Percentiles rank a stretch among this genome's conserved stretches.
Conservation (phyloP, 1,140 invertebrate genomes). For the Drosophila auraria region DNA sequence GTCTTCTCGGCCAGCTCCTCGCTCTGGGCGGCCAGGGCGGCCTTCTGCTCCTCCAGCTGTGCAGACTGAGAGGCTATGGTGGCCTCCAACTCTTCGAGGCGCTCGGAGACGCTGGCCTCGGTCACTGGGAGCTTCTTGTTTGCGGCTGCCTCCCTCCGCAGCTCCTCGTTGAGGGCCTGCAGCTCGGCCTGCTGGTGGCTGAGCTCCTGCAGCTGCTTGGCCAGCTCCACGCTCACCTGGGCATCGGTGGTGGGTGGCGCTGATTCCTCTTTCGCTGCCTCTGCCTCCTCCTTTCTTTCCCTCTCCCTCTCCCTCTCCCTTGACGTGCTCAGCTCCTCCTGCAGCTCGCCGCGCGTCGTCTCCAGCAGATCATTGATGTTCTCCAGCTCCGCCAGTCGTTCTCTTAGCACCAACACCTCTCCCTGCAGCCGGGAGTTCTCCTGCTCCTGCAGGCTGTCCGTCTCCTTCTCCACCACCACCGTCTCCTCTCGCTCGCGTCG, state of each 20-base stretch:
- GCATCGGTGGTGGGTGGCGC: constrained; percentile 49
- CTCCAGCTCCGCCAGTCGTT: constrained; percentile 55
- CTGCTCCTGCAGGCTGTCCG: constrained; percentile 34
- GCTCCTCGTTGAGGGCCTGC: constrained; percentile 48
- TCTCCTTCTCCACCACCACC: not conserved
- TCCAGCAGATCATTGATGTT: constrained; percentile 63
- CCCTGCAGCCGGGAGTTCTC: constrained; percentile 47
- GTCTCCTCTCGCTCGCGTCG: constrained; percentile 1
- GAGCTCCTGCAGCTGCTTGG: constrained; percentile 78
- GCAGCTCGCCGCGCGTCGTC: constrained; percentile 68
- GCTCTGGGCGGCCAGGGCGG: constrained; percentile 84
- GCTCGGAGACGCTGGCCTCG: constrained; percentile 73
- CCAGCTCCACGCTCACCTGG: constrained; percentile 74
- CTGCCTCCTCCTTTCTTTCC: constrained; percentile 41
- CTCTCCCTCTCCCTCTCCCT: constrained; percentile 85
- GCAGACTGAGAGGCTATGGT: constrained; percentile 85
- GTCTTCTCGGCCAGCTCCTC: constrained; percentile 86
- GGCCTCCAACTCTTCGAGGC: constrained; percentile 86
- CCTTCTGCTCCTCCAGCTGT: constrained; percentile 84
- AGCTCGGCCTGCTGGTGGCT: constrained; percentile 54
- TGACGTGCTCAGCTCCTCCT: constrained; percentile 55
- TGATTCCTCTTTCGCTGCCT: constrained; percentile 87
- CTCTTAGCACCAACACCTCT: constrained; percentile 36
- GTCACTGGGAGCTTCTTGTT: constrained; percentile 63
- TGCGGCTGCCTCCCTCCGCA: constrained; percentile 1